These are phyloP conservation scores for Polypedilum vanderplanki DNA, from an alignment of 1,140 invertebrate genomes.

Conservation along the genomic window DNA sequence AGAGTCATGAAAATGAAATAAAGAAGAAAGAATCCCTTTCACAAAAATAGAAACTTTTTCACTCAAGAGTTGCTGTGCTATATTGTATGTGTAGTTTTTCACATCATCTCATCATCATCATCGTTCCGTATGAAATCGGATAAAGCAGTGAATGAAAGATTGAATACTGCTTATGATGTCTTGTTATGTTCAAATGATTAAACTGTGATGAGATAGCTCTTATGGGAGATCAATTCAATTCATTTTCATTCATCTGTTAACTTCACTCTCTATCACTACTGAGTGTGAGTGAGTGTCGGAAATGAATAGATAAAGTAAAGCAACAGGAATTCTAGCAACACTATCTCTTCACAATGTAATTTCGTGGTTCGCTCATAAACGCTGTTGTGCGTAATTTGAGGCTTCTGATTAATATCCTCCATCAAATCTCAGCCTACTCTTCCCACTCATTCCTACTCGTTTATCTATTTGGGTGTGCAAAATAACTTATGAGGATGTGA, in stretches of 20 bases:
- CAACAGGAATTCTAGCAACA: constrained; percentile 1
- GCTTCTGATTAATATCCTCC: not conserved
- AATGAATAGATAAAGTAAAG: not conserved
- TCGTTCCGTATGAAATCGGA: not conserved
- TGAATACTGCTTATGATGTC: not conserved
- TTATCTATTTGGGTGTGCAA: not conserved
- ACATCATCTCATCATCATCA: not conserved
- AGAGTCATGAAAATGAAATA: too few relatives aligned
- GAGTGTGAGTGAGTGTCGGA: too few relatives aligned
- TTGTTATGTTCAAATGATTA: constrained; percentile 19
- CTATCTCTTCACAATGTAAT: not conserved
- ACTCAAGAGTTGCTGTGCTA: too few relatives aligned
- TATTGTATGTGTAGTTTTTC: not conserved
- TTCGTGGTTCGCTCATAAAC: not conserved
- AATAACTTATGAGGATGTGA: too few relatives aligned
- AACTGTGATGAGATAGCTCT: not conserved
- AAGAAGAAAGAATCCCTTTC: too few relatives aligned
- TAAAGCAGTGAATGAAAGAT: not conserved
- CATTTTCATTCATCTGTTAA: constrained; percentile 18
- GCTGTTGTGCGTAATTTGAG: not conserved
- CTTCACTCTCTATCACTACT: not conserved
- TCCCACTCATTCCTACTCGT: not conserved
- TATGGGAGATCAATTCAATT: not conserved
- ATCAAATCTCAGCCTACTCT: not conserved
- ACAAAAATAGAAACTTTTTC: too few relatives aligned